Percentiles rank a stretch among this genome's conserved stretches.
Conservation (phyloP, 2,797 vertebrate species). For the Schizopygopsis malacanthus region DNA sequence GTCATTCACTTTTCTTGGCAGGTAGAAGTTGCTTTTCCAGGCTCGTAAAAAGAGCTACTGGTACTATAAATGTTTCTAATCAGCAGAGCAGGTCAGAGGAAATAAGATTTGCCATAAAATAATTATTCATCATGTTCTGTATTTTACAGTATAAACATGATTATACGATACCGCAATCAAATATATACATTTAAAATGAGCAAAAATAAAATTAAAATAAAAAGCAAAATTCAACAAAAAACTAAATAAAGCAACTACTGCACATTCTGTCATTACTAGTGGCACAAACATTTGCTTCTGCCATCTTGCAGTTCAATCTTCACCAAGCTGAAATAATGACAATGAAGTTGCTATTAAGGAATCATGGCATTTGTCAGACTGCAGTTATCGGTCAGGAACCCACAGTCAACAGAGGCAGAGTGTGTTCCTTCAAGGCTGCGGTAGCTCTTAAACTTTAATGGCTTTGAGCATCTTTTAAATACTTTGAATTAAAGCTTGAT, state of each 20-base stretch:
- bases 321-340: background rate
- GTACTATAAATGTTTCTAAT: constrained; percentile 8
- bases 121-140: background rate
- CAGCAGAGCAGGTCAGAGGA: background rate
- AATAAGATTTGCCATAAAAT: background rate
- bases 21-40: background rate
- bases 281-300: background rate
- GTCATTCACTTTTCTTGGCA: constrained; percentile 38
- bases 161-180: background rate
- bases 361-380: constrained; percentile 14
- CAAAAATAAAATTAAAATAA: background rate
- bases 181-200: background rate
- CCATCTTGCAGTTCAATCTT: constrained; percentile 21
- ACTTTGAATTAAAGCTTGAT: background rate
- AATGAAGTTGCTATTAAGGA: background rate
- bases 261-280: background rate
- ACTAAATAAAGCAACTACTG: background rate
- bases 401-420: background rate
- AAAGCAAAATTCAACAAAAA: background rate
- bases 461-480: constrained; percentile 27
- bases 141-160: background rate
- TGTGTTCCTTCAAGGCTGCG: constrained; percentile 13
- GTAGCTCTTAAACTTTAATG: constrained; percentile 31
- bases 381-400: constrained; percentile 11
- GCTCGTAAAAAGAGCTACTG: background rate